phyloP scores from a whole-genome alignment of 2,888 invertebrate genomes.

The Oscheius myriophilus region DNA sequence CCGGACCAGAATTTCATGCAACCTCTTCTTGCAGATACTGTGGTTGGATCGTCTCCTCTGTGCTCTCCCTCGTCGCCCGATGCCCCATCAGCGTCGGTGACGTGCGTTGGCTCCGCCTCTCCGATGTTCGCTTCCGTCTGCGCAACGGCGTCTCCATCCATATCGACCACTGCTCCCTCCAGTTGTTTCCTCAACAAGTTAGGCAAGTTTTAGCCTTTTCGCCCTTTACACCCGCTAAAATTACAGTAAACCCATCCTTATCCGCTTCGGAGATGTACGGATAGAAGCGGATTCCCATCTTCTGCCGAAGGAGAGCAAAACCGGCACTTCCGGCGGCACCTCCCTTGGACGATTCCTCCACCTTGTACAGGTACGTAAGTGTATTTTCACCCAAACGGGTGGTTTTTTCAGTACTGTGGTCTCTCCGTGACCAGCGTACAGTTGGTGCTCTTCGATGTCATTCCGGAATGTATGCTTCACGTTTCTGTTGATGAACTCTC shows the following conservation, averaged over 20 bases:
- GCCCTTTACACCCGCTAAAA: neutral
- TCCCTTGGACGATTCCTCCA: conserved; percentile 8
- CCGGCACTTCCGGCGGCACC: neutral
- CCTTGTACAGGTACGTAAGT: conserved; percentile 12
- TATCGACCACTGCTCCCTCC: conserved; percentile 36
- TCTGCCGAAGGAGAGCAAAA: neutral
- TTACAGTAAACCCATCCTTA: conserved; percentile 24
- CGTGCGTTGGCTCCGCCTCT: conserved; percentile 50
- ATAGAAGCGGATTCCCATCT: conserved; percentile 49
- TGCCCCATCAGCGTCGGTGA: conserved; percentile 40
- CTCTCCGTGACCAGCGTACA: conserved; percentile 70
- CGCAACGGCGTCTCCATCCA: conserved; percentile 38
- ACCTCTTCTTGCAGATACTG: conserved; percentile 61
- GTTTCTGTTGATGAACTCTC: conserved; percentile 70
- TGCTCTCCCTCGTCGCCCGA: conserved; percentile 53
- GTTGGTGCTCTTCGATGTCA: conserved; percentile 71
- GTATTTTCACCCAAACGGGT: no score
- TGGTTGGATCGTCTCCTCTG: conserved; percentile 69
- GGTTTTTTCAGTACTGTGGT: conserved; percentile 70
- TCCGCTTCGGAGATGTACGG: conserved; percentile 69
- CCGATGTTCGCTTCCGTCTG: conserved; percentile 44
- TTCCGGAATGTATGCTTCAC: conserved; percentile 72
- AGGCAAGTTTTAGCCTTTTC: conserved; percentile 13
- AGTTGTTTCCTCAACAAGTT: conserved; percentile 32
- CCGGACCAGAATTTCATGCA: no score